Conservation (phyloP, 2,113 vertebrate genomes). For the Furnarius figulus region DNA sequence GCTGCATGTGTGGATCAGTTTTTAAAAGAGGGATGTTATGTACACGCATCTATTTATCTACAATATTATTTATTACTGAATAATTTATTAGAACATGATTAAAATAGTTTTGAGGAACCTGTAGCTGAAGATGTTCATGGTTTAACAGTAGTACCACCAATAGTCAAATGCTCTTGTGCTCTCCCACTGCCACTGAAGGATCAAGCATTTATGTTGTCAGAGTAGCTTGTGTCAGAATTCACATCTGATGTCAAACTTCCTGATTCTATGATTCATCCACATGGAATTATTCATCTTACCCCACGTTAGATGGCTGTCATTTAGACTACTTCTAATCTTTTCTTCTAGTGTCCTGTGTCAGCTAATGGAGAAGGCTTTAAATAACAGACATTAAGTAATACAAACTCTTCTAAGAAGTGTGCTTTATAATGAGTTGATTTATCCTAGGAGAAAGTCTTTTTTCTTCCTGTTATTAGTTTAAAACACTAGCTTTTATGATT, state of each 20-base stretch:
- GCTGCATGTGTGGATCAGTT: not conserved
- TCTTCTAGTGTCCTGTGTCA: not conserved
- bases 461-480: not conserved
- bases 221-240: not conserved
- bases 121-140: not conserved
- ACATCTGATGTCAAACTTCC: not conserved
- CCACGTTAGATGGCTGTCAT: not conserved
- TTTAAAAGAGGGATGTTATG: not conserved
- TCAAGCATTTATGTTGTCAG: not conserved
- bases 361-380: not conserved
- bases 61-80: not conserved
- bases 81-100: not conserved
- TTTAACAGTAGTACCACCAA: not conserved
- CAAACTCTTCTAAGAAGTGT: not conserved
- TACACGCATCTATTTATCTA: not conserved
- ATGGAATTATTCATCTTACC: not conserved
- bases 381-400: not conserved
- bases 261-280: not conserved
- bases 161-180: not conserved
- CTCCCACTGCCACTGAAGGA: not conserved
- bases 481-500: not conserved
- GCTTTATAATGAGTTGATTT: not conserved
- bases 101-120: not conserved
- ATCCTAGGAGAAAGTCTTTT: not conserved
- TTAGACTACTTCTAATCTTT: not conserved